Base-by-base conservation (phyloP, 2,888 invertebrate genomes). In the Scaeva pyrastri region DNA sequence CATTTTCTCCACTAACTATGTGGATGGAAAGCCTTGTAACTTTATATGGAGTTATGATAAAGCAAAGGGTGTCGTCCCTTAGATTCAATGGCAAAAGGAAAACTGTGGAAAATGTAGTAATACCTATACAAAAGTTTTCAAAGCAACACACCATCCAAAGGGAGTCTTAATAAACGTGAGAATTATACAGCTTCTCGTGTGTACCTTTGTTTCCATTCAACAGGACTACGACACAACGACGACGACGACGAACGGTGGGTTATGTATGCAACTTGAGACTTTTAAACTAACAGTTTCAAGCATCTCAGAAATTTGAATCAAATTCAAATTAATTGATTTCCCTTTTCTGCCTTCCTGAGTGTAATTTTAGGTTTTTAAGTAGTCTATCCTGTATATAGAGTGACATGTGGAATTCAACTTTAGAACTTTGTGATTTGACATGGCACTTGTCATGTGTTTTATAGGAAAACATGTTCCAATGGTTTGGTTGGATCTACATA, bases 121-220 rank as follows among this genome's bases (percentile, higher is more conserved):
- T 31, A 31, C 6, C 31, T 31, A 31, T 31, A 31, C 21, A 23
- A 45, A 39, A 52, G 36, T 68, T 50, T 16, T 52, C 21, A 52
- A 68, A 50, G 39, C n/a, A 68, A 50, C 26, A 16, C 26, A n/a
- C 3, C n/a, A 31, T 31, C 31, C 31, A 14, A 2, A 66, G 21
- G 45, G 39, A 68, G 52, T 68, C 50, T 52, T 52, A 39, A 68
- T 68, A 21, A 68, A 39, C 68, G 52, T 52, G 52, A 23, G 52
- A 52, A 68, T 10, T 31, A 31, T 31, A 31, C 31, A 31, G 31
- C 31, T 31, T 6, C 26, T 26, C 5, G 31, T 31, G 31, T 31
- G 2, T n/a, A n/a, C n/a, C 39, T 60, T 60, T 36, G 11, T 21
- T 36, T 36, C 6, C 14, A 41, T 56, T 1, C 11, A 16, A 4